These are phyloP conservation scores for Camponotus fellah DNA, from an alignment of 2,888 invertebrate genomes.

Conservation along the genomic window DNA sequence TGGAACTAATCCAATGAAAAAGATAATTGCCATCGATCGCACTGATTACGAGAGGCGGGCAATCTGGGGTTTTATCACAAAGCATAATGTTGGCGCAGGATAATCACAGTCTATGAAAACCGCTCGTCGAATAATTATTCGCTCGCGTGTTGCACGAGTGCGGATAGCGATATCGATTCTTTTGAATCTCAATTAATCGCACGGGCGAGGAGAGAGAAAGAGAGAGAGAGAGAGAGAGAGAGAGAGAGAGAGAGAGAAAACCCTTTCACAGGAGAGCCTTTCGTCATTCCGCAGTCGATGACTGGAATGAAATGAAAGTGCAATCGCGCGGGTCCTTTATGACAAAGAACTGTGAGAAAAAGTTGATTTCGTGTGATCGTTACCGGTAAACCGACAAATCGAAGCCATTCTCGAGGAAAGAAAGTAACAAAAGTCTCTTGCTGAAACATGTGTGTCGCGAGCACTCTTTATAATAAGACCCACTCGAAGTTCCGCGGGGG, in stretches of 20 bases:
- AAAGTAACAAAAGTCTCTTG: constrained; percentile 16
- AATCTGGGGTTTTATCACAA: constrained; percentile 26
- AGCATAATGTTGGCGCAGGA: constrained; percentile 26
- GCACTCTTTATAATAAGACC: constrained; percentile 38
- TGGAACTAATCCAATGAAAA: constrained; percentile 11
- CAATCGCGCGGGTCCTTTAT: constrained; percentile 33
- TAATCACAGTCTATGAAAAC: constrained; percentile 42
- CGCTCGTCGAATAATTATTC: constrained; percentile 42
- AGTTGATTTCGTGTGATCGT: constrained; percentile 33
- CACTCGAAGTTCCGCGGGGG: constrained; percentile 2
- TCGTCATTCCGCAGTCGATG: constrained; percentile 30
- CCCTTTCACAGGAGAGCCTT: background rate
- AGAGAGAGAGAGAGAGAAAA: no score
- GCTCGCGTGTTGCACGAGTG: constrained; percentile 29
- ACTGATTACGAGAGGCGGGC: constrained; percentile 41
- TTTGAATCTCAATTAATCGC: constrained; percentile 49
- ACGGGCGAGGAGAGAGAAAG: background rate
- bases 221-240: no score
- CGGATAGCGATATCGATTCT: constrained; percentile 37
- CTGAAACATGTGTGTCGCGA: constrained; percentile 36
- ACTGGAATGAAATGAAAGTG: constrained; percentile 28
- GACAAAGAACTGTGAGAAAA: constrained; percentile 36
- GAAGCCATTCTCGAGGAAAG: background rate
- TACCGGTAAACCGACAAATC: constrained; percentile 37
- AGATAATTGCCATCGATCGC: constrained; percentile 38